Evolutionary conservation across 2,797 vertebrate genomes (phyloP).

Genomic region (Pseudochaenichthys georgianus): DNA sequence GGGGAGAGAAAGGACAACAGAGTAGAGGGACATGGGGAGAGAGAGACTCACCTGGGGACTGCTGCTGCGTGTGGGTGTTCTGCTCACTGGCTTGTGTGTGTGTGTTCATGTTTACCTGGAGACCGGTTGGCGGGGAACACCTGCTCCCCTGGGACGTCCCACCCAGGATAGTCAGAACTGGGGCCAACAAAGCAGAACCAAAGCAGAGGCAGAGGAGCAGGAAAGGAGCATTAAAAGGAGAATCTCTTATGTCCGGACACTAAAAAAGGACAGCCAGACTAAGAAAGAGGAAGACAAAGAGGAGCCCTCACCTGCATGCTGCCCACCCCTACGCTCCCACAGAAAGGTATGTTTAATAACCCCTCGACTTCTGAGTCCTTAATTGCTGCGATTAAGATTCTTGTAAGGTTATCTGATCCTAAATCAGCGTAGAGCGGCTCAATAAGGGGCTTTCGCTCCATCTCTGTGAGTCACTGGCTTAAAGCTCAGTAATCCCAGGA

Average conservation of each 20-base stretch:
- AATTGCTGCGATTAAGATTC: constrained; percentile 42
- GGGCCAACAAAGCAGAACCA: constrained; percentile 36
- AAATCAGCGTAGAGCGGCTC: constrained; percentile 41
- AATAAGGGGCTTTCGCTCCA: constrained; percentile 38
- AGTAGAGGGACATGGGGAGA: constrained; percentile 64
- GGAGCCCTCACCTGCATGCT: constrained; percentile 46
- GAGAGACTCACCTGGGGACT: constrained; percentile 69
- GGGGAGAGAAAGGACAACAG: constrained; percentile 1
- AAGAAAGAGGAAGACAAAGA: constrained; percentile 18
- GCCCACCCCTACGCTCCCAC: constrained; percentile 44
- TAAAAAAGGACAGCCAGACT: constrained; percentile 43
- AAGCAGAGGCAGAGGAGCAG: constrained; percentile 6
- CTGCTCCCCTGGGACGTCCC: constrained; percentile 38
- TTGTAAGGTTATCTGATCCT: constrained; percentile 46
- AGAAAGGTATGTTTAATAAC: constrained; percentile 77
- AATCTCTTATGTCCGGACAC: constrained; percentile 76
- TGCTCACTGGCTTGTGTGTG: constrained; percentile 84
- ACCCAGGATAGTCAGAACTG: constrained; percentile 35
- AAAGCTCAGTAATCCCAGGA: constrained; percentile 58
- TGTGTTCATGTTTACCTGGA: constrained; percentile 86
- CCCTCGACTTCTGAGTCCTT: not conserved
- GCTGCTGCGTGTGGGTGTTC: constrained; percentile 80
- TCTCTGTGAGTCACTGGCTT: constrained; percentile 50
- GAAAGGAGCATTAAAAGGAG: constrained; percentile 71
- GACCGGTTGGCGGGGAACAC: constrained; percentile 40